These are phyloP conservation scores for Pherbina coryleti DNA, from an alignment of 2,888 invertebrate species.

Conservation along the genomic window DNA sequence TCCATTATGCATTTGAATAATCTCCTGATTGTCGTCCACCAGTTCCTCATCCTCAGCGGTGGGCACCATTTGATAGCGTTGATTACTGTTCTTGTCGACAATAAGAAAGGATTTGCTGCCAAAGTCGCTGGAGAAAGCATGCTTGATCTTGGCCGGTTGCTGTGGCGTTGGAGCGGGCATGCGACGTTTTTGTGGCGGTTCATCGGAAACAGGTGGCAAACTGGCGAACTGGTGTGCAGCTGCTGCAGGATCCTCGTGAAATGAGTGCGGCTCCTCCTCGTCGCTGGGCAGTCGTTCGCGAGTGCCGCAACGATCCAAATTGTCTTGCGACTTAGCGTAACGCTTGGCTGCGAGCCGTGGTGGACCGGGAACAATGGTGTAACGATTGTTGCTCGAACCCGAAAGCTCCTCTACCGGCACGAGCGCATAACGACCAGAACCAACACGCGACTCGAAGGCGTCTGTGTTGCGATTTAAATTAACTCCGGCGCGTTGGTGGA, in stretches of 20 bases:
- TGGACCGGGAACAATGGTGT: slow-evolving; percentile 66
- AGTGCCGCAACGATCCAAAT: slow-evolving; percentile 62
- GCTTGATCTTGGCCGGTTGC: slow-evolving; percentile 59
- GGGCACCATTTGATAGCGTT: slow-evolving; percentile 77
- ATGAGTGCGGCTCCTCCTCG: slow-evolving; percentile 61
- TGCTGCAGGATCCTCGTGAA: slow-evolving; percentile 62
- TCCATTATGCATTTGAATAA: slow-evolving; percentile 70
- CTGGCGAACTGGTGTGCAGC: slow-evolving; percentile 61
- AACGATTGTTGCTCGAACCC: slow-evolving; percentile 57
- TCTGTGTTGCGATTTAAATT: not conserved
- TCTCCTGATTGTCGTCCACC: slow-evolving; percentile 69
- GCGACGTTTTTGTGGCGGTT: slow-evolving; percentile 49
- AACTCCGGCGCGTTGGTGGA: slow-evolving; percentile 1
- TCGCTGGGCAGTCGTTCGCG: slow-evolving; percentile 49
- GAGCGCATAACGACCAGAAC: slow-evolving; percentile 70
- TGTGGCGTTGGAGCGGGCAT: slow-evolving; percentile 32
- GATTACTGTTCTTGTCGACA: slow-evolving; percentile 72
- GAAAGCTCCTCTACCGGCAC: slow-evolving; percentile 71
- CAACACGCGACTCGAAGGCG: slow-evolving; percentile 54
- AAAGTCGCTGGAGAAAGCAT: slow-evolving; percentile 69
- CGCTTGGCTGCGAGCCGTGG: slow-evolving; percentile 58
- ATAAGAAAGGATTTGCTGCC: slow-evolving; percentile 68
- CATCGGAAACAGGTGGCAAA: slow-evolving; percentile 60
- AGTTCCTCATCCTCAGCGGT: slow-evolving; percentile 74
- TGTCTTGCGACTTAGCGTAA: slow-evolving; percentile 66